Base-by-base conservation (phyloP, 2,888 invertebrate genomes). In the Agrilus cyanescens region DNA sequence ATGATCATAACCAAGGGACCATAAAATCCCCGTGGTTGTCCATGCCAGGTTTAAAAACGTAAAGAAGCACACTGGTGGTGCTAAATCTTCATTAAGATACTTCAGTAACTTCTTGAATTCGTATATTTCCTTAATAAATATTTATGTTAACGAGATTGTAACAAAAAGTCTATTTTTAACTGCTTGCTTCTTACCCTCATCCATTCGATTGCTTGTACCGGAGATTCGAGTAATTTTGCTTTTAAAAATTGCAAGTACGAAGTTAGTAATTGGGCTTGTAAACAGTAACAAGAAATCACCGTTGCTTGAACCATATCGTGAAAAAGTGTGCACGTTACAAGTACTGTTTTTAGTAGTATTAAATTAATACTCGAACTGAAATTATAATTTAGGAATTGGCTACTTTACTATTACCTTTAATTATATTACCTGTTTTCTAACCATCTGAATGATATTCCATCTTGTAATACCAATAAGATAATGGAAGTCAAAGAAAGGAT, bases 271-370 rank as follows among this genome's bases (percentile, higher is more conserved):
- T 86, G 84, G 37, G 83, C 85, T 68, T 88, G 86, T 15, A 88
- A 71, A 54, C 85, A 85, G 62, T 87, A 88, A 62, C 83, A 86
- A 25, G 83, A 81, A 49, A 87, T 76, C 40, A 87, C 77, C 4
- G 85, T 81, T n/a, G 84, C 82, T 65, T 87, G 85, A 41, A 87
- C 79, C 65, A 85, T 77, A 60, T 88, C 86, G 58, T 87, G 86
- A 64, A 80, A 78, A 46, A 85, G 61, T 8, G 85, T 82, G 49
- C 81, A 79, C 32, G 78, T 59, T 20, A 85, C 73, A 44, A 86
- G 63, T 6, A 80, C 57, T 30, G 79, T 65, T 66, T 82, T 78
- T 35, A 80, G 57, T 2, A 63, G 49, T 46, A 72, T 55, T 51
- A 70, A 65, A 36, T 73, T 55, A 57, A 70, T 64, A 36, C 61